Base-by-base conservation (phyloP, 1,140 invertebrate genomes). In the Cyclargus thomasi region DNA sequence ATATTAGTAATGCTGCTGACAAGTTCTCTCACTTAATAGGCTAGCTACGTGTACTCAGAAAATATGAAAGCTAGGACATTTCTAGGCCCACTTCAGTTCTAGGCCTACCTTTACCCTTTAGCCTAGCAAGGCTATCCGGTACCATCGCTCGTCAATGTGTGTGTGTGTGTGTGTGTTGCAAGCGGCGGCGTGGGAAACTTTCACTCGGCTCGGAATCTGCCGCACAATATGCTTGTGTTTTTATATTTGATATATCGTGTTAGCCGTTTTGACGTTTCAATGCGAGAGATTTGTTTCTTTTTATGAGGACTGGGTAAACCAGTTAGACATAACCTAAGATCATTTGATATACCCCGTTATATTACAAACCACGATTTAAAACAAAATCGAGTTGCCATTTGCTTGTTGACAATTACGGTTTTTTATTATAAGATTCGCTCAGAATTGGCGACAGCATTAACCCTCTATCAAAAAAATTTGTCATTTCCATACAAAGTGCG, bases 121-220 rank as follows among this genome's bases (percentile, higher is more conserved):
- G 29, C 39, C 14, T 11, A 47, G 39, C 39, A 47, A 47, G 39
- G 39, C 39, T 47, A 47, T 47, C 53, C 53, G 17, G 53, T 55
- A 20, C 53, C 53, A 47, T 47, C 39, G 39, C 39, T 47, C 36
- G 39, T 47, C 39, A 47, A 8, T 39, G 36, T 47, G 39, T 16
- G 39, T 47, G 39, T 47, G 14, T 47, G 39, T 47, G 53, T 20
- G 7, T 18, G n/a, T 59, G 55, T 20, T 6, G 55, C 18, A 59
- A 59, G 18, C 17, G 55, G 18, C 17, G 55, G 7, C 55, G 55
- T 59, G 55, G 55, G 55, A 59, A 59, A 59, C 55, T 59, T 59
- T 59, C 55, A 59, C 55, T 59, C 53, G 53, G 53, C 53, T 55
- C 10, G 53, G 53, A 55, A 10, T 55, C 53, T 21, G 17, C 55